Conservation (phyloP, 1,140 invertebrate genomes). For the Eriosoma lanigerum region DNA sequence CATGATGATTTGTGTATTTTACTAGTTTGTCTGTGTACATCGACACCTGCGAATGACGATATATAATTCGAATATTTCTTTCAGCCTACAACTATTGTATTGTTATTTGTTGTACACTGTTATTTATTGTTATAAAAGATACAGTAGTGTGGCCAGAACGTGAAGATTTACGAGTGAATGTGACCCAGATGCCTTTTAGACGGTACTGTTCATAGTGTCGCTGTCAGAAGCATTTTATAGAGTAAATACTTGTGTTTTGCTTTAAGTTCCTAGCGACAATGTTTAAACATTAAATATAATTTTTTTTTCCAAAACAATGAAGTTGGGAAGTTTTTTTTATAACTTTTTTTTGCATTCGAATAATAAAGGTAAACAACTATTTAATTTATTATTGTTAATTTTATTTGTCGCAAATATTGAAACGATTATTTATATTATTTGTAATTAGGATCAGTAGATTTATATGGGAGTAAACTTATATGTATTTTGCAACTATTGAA, state of each 20-base stretch:
- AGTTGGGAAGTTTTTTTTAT: no score
- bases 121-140: conserved; percentile 50
- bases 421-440: no score
- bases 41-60: conserved; percentile 37
- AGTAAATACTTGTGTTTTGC: conserved; percentile 36
- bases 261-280: not conserved
- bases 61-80: not conserved
- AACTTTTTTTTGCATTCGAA: no score
- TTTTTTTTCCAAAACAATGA: no score
- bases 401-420: no score
- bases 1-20: not conserved
- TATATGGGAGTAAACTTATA: no score
- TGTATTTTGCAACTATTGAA: no score
- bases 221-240: conserved; percentile 40
- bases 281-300: not conserved
- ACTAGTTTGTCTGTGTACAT: conserved; percentile 29
- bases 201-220: conserved; percentile 6
- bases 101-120: conserved; percentile 25
- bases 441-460: no score
- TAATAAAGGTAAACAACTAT: no score
- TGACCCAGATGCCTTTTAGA: conserved; percentile 45
- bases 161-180: conserved; percentile 45
- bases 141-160: conserved; percentile 25
- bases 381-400: no score
- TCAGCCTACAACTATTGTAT: not conserved